phyloP scores from a whole-genome alignment of 2,888 invertebrate species.

The Cryptus armator region DNA sequence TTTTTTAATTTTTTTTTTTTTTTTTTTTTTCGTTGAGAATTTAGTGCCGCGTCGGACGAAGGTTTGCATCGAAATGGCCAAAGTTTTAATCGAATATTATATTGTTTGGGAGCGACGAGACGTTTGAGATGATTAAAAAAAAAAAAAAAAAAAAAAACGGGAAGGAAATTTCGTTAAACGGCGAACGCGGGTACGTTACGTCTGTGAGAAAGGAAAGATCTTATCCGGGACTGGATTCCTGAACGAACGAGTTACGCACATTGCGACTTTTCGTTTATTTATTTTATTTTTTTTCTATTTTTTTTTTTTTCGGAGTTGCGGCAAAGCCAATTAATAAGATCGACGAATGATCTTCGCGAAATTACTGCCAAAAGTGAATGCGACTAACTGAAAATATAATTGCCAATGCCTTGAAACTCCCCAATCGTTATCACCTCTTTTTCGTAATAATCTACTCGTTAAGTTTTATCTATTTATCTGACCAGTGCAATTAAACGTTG shows the following conservation, averaged over 20 bases:
- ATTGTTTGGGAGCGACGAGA: slow-evolving; percentile 29
- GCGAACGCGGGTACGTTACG: slow-evolving; percentile 64
- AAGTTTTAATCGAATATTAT: slow-evolving; percentile 11
- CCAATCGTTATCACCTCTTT: background rate
- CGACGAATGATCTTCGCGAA: slow-evolving; percentile 28
- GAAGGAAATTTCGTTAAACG: slow-evolving; percentile 10
- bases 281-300: too few relatives aligned
- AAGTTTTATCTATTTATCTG: slow-evolving; percentile 14
- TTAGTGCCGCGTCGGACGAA: slow-evolving; percentile 20
- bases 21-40: slow-evolving; percentile 18
- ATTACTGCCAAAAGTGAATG: slow-evolving; percentile 50
- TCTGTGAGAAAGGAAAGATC: slow-evolving; percentile 42
- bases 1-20: slow-evolving; percentile 7
- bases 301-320: background rate
- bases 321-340: slow-evolving; percentile 3
- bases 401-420: background rate
- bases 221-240: slow-evolving; percentile 59
- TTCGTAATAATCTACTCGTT: slow-evolving; percentile 23
- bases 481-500: slow-evolving; percentile 26
- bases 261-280: background rate
- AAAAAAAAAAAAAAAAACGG: background rate
- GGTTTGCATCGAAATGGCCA: slow-evolving; percentile 27
- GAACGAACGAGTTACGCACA: slow-evolving; percentile 10
- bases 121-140: background rate
- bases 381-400: background rate